These are phyloP conservation scores for Coboldia fuscipes DNA, from an alignment of 1,140 invertebrate species.

Conservation along the genomic window DNA sequence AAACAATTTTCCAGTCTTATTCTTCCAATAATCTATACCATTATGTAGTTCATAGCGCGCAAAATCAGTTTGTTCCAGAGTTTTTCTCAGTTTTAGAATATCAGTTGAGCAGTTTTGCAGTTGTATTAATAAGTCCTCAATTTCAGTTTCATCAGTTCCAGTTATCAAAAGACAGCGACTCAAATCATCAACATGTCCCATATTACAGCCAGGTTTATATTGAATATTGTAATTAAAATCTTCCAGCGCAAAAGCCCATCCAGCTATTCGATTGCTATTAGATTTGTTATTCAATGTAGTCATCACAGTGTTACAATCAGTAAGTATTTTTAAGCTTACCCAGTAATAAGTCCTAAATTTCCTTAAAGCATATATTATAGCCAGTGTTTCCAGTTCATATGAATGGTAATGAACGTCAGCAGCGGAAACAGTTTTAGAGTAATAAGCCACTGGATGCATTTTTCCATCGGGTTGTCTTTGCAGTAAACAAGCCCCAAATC, in stretches of 20 bases:
- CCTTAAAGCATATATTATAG: slow-evolving; percentile 24
- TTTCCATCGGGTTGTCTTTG: slow-evolving; percentile 10
- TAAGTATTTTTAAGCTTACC: slow-evolving; percentile 23
- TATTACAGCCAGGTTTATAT: slow-evolving; percentile 8
- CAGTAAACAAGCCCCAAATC: slow-evolving; percentile 13
- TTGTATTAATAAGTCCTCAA: slow-evolving; percentile 5
- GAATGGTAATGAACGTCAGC: slow-evolving; percentile 21
- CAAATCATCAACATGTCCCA: slow-evolving; percentile 14
- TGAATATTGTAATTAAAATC: slow-evolving; percentile 5
- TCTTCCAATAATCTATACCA: slow-evolving; percentile 10
- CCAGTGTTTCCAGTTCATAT: slow-evolving; percentile 26
- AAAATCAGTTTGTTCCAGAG: slow-evolving; percentile 1
- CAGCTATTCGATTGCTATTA: slow-evolving; percentile 12
- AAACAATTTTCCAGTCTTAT: slow-evolving; percentile 10
- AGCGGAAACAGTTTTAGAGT: slow-evolving; percentile 16
- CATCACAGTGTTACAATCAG: slow-evolving; percentile 17
- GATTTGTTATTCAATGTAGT: slow-evolving; percentile 20
- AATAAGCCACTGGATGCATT: slow-evolving; percentile 20
- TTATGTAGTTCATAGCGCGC: slow-evolving; percentile 1
- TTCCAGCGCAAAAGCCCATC: slow-evolving; percentile 12
- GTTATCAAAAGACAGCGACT: slow-evolving; percentile 7
- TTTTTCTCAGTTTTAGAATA: slow-evolving; percentile 1
- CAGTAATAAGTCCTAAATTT: slow-evolving; percentile 26
- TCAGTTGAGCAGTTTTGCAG: slow-evolving; percentile 4
- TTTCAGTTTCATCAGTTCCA: slow-evolving; percentile 2